Evolutionary conservation across 2,113 vertebrate species (phyloP).

Genomic region (Antechinus flavipes): DNA sequence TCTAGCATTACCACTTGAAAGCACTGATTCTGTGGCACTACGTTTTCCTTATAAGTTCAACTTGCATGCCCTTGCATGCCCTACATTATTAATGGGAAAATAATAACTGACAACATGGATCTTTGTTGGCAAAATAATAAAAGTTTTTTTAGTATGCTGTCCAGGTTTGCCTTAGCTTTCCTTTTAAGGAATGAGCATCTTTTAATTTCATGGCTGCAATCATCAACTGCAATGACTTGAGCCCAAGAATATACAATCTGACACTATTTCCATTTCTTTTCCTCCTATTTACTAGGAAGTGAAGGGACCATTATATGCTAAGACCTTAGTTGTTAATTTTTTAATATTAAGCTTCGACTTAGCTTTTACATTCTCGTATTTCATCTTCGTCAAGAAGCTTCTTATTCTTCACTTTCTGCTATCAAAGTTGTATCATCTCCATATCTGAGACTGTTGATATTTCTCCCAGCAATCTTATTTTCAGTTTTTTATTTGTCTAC

Average conservation of each 20-base stretch:
- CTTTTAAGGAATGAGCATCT: not conserved
- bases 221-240: not conserved
- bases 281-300: not conserved
- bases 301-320: not conserved
- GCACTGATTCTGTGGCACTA: not conserved
- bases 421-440: not conserved
- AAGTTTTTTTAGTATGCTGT: not conserved
- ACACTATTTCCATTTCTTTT: not conserved
- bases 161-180: not conserved
- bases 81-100: not conserved
- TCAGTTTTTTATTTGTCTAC: not conserved
- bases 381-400: not conserved
- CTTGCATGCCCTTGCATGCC: not conserved
- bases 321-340: not conserved
- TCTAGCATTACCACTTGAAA: not conserved
- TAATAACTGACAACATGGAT: not conserved
- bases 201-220: not conserved
- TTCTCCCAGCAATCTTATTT: not conserved
- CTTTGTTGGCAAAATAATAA: not conserved
- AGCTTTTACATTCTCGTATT: not conserved
- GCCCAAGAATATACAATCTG: not conserved
- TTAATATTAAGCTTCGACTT: not conserved
- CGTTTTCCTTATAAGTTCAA: not conserved
- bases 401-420: not conserved
- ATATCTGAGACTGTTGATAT: not conserved